A percentile compares a stretch with the other conserved stretches of the same genome.
phyloP scores from a whole-genome alignment of 64 coral and sea anemone genomes.

The Pachyseris speciosa region DNA sequence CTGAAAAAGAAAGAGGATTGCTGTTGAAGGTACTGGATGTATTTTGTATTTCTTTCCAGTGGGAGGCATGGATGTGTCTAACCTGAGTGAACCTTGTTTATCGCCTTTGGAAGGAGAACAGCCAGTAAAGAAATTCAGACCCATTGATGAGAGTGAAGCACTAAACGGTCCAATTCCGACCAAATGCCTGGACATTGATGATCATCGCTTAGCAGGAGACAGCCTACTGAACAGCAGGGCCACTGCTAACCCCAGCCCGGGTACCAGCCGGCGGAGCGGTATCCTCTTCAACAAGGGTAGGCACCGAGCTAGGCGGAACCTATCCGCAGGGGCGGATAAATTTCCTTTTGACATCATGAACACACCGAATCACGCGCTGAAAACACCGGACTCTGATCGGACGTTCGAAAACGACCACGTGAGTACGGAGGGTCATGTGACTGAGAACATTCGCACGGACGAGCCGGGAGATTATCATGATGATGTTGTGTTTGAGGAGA shows the following conservation, averaged over 20 bases:
- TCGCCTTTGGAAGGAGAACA: slow-evolving; percentile 21
- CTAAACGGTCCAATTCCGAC: neutral
- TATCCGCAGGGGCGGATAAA: slow-evolving; percentile 46
- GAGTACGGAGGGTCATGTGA: slow-evolving; percentile 55
- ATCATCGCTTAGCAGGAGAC: slow-evolving; percentile 27
- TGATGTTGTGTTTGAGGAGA: slow-evolving; percentile 56
- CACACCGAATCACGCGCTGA: slow-evolving; percentile 38
- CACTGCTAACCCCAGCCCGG: slow-evolving; percentile 97
- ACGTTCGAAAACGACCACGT: slow-evolving; percentile 21
- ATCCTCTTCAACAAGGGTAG: slow-evolving; percentile 98
- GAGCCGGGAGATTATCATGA: slow-evolving; percentile 10
- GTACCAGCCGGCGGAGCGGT: slow-evolving; percentile 93
- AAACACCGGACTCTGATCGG: slow-evolving; percentile 25
- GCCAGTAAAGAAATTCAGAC: slow-evolving; percentile 4
- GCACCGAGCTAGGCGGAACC: slow-evolving; percentile 78
- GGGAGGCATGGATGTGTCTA: neutral
- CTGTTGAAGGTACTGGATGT: neutral
- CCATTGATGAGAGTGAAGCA: slow-evolving; percentile 19
- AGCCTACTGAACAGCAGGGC: slow-evolving; percentile 49
- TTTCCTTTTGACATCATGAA: neutral
- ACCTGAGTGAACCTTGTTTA: slow-evolving; percentile 7
- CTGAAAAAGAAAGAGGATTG: too few species aligned
- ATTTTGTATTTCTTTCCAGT: slow-evolving; percentile 7
- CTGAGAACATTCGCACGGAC: slow-evolving; percentile 70
- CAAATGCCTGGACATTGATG: slow-evolving; percentile 14